Evolutionary conservation across 2,888 invertebrate genomes (phyloP).

Genomic region (Philaethria dido): DNA sequence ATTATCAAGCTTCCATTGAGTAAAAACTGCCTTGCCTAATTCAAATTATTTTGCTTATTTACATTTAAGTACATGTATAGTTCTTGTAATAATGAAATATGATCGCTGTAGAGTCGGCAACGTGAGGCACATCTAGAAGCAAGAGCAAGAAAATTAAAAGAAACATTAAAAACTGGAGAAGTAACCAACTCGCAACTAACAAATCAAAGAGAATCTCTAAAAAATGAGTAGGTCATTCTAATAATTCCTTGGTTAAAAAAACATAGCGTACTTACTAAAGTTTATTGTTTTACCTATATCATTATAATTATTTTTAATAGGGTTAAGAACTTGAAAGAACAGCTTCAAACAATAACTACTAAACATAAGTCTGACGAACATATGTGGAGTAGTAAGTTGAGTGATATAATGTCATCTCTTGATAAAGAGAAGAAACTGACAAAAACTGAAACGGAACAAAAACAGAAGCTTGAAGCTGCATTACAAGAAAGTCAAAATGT

Average conservation of each 20-base stretch:
- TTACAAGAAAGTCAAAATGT: slow-evolving; percentile 55
- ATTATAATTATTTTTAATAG: slow-evolving; percentile 51
- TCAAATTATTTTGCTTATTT: too few relatives aligned
- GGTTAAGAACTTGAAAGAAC: slow-evolving; percentile 63
- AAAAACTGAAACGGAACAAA: slow-evolving; percentile 57
- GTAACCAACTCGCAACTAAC: slow-evolving; percentile 64
- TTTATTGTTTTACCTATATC: neutral
- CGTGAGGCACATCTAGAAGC: slow-evolving; percentile 73
- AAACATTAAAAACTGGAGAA: slow-evolving; percentile 75
- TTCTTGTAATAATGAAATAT: neutral
- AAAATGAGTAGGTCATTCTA: slow-evolving; percentile 60
- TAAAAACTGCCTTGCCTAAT: too few relatives aligned
- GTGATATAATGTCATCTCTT: slow-evolving; percentile 55
- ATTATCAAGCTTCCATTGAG: too few relatives aligned
- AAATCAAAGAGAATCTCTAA: slow-evolving; percentile 69
- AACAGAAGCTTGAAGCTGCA: slow-evolving; percentile 53
- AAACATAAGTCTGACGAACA: slow-evolving; percentile 61
- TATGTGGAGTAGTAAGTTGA: slow-evolving; percentile 63
- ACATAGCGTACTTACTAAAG: neutral
- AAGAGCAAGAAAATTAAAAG: slow-evolving; percentile 73
- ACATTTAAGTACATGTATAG: neutral
- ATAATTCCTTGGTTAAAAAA: neutral
- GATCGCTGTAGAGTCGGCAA: slow-evolving; percentile 66
- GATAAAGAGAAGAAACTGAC: slow-evolving; percentile 57
- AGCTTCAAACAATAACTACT: slow-evolving; percentile 59